Conservation (phyloP, 2,797 vertebrate species). For the Perodicticus potto region DNA sequence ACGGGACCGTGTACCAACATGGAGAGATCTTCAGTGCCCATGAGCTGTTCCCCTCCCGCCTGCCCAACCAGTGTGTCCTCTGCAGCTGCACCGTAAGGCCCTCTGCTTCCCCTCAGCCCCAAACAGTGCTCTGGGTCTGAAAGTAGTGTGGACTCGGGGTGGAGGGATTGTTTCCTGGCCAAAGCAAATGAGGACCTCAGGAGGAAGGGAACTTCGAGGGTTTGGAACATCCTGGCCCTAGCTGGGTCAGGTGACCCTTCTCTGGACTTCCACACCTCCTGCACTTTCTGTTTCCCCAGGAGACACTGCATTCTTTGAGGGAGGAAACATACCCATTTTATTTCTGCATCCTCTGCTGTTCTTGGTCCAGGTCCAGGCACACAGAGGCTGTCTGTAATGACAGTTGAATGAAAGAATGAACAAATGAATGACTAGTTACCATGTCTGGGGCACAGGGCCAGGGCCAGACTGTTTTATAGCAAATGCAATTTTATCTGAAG, state of each 20-base stretch:
- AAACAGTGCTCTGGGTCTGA: background rate
- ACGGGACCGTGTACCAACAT: conserved; percentile 93
- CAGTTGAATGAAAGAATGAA: background rate
- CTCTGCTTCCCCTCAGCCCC: background rate
- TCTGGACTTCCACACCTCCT: background rate
- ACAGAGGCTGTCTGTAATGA: background rate
- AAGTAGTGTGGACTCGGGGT: background rate
- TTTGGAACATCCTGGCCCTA: background rate
- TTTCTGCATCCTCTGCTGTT: background rate
- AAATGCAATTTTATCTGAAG: conserved; percentile 10
- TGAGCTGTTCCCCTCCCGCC: conserved; percentile 93
- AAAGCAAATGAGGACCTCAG: background rate
- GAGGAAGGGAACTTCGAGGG: background rate
- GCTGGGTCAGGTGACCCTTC: background rate
- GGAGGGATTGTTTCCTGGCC: background rate
- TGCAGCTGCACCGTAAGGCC: conserved; percentile 96
- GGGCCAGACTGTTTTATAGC: background rate
- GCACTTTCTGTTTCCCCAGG: background rate
- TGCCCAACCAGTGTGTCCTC: conserved; percentile 95
- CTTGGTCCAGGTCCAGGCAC: background rate
- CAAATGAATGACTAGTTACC: background rate
- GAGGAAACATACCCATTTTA: background rate
- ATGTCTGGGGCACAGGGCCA: background rate
- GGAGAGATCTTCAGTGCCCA: conserved; percentile 95
- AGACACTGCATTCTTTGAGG: background rate